A percentile compares a stretch with the other conserved stretches of the same genome.
phyloP scores from a whole-genome alignment of 2,888 invertebrate genomes.

The Gortyna flavago region DNA sequence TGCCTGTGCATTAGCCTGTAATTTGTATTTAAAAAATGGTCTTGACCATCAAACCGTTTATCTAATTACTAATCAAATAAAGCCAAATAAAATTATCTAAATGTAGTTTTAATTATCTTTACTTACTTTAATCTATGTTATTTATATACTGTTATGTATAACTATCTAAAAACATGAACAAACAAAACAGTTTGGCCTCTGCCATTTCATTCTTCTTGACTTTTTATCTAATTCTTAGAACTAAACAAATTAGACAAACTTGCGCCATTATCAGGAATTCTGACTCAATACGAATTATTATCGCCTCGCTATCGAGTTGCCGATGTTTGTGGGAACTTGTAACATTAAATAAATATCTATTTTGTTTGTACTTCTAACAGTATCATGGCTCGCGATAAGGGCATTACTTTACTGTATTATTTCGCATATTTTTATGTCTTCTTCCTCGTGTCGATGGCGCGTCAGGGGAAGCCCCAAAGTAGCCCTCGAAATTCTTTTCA shows the following conservation, averaged over 20 bases:
- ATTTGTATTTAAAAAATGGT: too few species aligned
- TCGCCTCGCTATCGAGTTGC: conserved; percentile 43
- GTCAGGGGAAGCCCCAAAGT: too few species aligned
- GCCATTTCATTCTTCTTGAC: conserved; percentile 41
- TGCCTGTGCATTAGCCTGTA: too few species aligned
- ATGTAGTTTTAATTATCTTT: neutral
- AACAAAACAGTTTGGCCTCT: conserved; percentile 47
- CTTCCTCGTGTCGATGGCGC: neutral
- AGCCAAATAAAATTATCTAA: too few species aligned
- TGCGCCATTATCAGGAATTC: conserved; percentile 43
- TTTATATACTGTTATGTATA: too few species aligned
- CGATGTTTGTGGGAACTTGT: conserved; percentile 56
- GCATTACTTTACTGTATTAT: neutral
- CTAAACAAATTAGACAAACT: conserved; percentile 55
- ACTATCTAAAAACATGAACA: conserved; percentile 34
- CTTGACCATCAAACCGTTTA: too few species aligned
- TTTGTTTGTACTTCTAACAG: conserved; percentile 32
- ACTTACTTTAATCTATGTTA: neutral
- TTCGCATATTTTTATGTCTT: conserved; percentile 10
- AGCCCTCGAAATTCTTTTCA: too few species aligned
- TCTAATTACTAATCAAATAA: too few species aligned
- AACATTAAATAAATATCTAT: conserved; percentile 36
- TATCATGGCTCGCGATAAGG: conserved; percentile 32
- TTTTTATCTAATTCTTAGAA: conserved; percentile 57
- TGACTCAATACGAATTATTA: conserved; percentile 53